A percentile compares a stretch with the other conserved stretches of the same genome.
These are phyloP conservation scores for Heliconius sara DNA, from an alignment of 2,888 invertebrate genomes.

Conservation along the genomic window DNA sequence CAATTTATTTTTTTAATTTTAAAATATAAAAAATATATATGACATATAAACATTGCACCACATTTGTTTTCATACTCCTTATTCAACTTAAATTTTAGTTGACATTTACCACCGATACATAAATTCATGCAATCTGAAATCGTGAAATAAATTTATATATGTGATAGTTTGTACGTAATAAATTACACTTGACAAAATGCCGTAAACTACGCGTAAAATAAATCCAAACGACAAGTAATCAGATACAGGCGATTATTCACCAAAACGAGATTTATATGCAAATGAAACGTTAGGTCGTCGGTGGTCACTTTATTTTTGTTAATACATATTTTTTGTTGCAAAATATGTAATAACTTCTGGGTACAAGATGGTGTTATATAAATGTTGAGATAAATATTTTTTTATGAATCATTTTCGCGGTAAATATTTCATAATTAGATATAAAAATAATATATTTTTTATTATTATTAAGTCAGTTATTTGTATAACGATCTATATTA, in stretches of 20 bases:
- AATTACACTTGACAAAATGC: conserved; percentile 52
- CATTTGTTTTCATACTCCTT: conserved; percentile 11
- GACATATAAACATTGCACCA: conserved; percentile 15
- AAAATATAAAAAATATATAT: background rate
- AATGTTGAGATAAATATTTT: too few relatives aligned
- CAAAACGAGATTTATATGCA: conserved; percentile 59
- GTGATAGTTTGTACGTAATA: conserved; percentile 48
- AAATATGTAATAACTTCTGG: conserved; percentile 6
- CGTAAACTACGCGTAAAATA: conserved; percentile 54
- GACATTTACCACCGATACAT: conserved; percentile 38
- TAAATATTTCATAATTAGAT: background rate
- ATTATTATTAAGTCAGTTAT: background rate
- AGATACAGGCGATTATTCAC: conserved; percentile 57
- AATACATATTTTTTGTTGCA: background rate
- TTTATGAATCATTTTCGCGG: background rate
- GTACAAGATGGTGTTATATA: conserved; percentile 27
- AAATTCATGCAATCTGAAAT: conserved; percentile 44
- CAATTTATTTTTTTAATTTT: too few relatives aligned
- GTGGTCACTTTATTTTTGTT: conserved; percentile 46
- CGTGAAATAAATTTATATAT: conserved; percentile 42
- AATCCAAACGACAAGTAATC: conserved; percentile 55
- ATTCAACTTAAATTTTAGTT: conserved; percentile 34
- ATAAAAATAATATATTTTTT: background rate
- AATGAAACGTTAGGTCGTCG: conserved; percentile 53
- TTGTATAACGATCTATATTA: background rate